Percentiles rank a stretch among this genome's conserved stretches.
Conservation (phyloP, 2,888 invertebrate genomes). For the Drosophila neutralis region DNA sequence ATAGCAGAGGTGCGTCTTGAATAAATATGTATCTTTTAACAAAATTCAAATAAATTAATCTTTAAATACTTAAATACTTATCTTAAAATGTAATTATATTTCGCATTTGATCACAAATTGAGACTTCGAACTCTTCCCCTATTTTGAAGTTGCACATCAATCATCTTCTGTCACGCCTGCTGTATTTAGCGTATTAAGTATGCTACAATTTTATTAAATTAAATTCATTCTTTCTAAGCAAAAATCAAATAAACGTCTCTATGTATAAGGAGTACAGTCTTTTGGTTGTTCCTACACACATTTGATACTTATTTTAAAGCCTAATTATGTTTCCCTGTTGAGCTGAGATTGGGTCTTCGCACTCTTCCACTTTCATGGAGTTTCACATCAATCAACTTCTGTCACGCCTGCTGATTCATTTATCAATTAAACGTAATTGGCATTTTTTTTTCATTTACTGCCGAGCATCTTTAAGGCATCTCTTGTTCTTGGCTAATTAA, state of each 20-base stretch:
- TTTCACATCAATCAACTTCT: slow-evolving; percentile 55
- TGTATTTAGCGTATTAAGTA: not conserved
- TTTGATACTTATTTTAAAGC: not conserved
- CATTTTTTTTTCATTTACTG: slow-evolving; percentile 66
- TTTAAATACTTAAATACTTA: no score
- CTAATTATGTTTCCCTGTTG: not conserved
- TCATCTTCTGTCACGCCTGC: not conserved
- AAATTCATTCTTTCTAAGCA: not conserved
- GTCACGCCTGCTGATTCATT: slow-evolving; percentile 50
- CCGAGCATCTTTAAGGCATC: slow-evolving; percentile 11
- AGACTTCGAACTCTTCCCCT: not conserved
- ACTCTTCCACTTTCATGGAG: not conserved
- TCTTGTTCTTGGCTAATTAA: slow-evolving; percentile 60
- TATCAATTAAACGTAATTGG: slow-evolving; percentile 70
- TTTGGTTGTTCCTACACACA: not conserved
- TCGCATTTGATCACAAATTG: not conserved
- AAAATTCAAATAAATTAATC: not conserved
- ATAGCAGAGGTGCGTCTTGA: fast-evolving
- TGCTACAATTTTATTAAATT: not conserved
- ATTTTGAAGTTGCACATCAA: not conserved
- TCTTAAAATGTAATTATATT: not conserved
- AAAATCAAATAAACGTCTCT: not conserved
- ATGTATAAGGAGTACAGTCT: not conserved
- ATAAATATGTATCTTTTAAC: not conserved
- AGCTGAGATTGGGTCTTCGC: not conserved